Evolutionary conservation across 2,113 vertebrate genomes (phyloP), one percentile per base, ranked within the genome.

Genomic region (Lampris megalopsis): DNA sequence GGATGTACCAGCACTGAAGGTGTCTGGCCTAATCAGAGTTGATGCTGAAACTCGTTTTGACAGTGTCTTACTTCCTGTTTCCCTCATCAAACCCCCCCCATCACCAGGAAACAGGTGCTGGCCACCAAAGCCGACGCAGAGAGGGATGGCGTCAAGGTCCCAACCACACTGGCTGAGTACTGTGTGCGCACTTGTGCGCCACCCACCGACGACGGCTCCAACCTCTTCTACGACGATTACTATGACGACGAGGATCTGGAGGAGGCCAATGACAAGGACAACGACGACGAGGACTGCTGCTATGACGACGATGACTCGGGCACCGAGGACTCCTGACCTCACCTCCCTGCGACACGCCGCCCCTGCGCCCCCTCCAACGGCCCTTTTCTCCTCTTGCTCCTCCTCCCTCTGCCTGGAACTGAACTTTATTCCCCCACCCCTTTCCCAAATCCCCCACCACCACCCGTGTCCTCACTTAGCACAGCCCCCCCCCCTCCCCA

Each of bases 141-240:
- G 37, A 93, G 96, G 3, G 98, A 99, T 0, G 97, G 97, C 0
- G 96, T 99, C 75, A 97, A 97, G 87, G 98, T 99, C 3, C 98
- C 98, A 8, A 88, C 96, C 72, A 99, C 98, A 0, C 86, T 99
- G 90, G 98, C 97, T 0, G 97, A 99, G 86, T 99, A 99, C 85
- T 99, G 98, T 0, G 94, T 99, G 60, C 96, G 97, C 91, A 98
- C 96, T 71, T 96, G 95, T 77, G 96, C 95, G 4, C 96, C 97
- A 0, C 94, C 93, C 37, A 95, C 96, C 0, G 97, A 98, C 1
- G 97, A 98, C 68, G 96, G 96, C 87, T 96, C 96, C 0, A 97
- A 97, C 91, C 96, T 99, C 40, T 94, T 98, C 83, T 98, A 98
- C 0, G 97, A 98, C 0, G 96, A 99, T 89, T 96, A 97, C 87